phyloP scores from a whole-genome alignment of 2,797 vertebrate genomes.

The Trichosurus vulpecula region DNA sequence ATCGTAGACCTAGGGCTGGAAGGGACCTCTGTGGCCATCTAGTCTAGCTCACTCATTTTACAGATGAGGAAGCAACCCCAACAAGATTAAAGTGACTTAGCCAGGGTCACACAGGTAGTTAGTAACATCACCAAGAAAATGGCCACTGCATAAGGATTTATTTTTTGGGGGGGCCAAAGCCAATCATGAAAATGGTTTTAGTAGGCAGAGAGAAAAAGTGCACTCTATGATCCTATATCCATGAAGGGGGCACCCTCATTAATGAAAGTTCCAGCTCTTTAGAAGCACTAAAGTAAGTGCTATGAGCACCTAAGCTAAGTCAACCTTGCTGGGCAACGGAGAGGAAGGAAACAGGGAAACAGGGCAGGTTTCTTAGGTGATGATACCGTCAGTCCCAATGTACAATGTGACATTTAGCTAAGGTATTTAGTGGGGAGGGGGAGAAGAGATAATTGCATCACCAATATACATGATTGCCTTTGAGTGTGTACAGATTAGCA shows the following conservation, averaged over 20 bases:
- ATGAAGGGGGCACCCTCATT: neutral
- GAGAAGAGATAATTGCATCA: neutral
- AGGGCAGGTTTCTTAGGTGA: neutral
- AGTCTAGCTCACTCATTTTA: neutral
- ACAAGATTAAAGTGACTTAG: neutral
- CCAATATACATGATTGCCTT: neutral
- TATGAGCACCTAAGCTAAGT: neutral
- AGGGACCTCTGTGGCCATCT: neutral
- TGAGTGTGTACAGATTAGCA: neutral
- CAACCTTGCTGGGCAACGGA: neutral
- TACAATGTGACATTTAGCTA: neutral
- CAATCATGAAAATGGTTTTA: neutral
- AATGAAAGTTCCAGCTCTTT: neutral
- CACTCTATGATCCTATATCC: neutral
- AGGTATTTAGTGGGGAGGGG: neutral
- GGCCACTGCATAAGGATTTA: neutral
- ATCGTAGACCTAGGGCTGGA: neutral
- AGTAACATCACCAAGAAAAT: neutral
- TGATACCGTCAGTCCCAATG: neutral
- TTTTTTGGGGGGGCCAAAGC: neutral
- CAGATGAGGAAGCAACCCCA: neutral
- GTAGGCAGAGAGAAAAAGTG: neutral
- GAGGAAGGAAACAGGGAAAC: neutral
- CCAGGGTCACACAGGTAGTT: neutral
- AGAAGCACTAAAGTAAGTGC: neutral